Conservation (phyloP, 2,113 vertebrate genomes). For the Otis tarda region DNA sequence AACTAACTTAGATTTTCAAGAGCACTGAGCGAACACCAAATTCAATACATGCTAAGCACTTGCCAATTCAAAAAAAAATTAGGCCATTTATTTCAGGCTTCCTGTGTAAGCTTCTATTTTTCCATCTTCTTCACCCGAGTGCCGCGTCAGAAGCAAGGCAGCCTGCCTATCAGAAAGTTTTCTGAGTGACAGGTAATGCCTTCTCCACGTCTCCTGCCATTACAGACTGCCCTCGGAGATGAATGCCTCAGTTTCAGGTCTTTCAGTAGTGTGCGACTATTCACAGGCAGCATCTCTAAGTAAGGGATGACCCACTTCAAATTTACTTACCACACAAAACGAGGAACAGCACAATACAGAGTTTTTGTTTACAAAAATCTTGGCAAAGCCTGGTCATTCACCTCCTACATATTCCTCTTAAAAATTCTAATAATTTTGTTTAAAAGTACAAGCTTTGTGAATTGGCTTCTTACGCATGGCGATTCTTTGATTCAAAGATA, state of each 20-base stretch:
- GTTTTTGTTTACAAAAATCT: neutral
- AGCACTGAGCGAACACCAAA: neutral
- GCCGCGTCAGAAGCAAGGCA: neutral
- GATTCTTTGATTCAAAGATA: neutral
- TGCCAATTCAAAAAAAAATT: neutral
- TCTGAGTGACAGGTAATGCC: neutral
- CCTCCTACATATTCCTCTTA: neutral
- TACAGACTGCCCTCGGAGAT: neutral
- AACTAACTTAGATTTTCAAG: neutral
- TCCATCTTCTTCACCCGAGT: neutral
- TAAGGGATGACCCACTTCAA: neutral
- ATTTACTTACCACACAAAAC: rapidly evolving
- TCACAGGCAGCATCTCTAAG: neutral
- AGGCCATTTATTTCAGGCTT: neutral
- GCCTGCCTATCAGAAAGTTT: neutral
- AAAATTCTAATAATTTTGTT: neutral
- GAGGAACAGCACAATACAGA: neutral
- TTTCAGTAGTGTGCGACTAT: neutral
- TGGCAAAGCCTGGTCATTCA: neutral
- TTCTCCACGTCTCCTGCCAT: neutral
- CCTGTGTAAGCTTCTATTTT: neutral
- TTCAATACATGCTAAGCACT: neutral
- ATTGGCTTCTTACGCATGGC: neutral
- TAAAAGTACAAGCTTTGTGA: neutral
- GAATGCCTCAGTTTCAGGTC: neutral